Percentiles rank a stretch among this genome's conserved stretches.
phyloP scores from a whole-genome alignment of 2,888 invertebrate genomes.

The Pseudococcus longispinus region DNA sequence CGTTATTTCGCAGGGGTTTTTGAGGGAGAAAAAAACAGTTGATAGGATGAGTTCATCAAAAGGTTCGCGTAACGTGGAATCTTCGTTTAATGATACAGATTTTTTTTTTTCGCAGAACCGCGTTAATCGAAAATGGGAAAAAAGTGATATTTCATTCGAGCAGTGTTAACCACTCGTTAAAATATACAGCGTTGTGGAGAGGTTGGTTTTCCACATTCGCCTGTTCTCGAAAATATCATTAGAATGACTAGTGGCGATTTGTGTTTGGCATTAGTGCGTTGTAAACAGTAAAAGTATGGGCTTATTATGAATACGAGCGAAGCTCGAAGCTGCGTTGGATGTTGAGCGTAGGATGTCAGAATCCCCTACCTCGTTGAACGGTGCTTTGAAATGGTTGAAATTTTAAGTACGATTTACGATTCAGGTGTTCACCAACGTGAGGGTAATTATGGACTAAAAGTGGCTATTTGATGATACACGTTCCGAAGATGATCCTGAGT shows the following conservation, averaged over 20 bases:
- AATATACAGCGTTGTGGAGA: neutral
- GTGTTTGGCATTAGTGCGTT: neutral
- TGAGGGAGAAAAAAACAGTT: neutral
- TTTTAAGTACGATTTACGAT: neutral
- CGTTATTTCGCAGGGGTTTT: neutral
- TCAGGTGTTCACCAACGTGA: too few relatives aligned
- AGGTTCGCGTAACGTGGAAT: neutral
- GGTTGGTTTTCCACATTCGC: neutral
- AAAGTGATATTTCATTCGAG: neutral
- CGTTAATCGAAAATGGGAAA: neutral
- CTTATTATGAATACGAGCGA: neutral
- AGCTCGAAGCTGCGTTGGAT: too few relatives aligned
- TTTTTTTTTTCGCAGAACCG: neutral
- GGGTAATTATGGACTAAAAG: too few relatives aligned
- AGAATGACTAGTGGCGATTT: neutral
- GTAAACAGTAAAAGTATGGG: neutral
- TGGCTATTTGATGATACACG: too few relatives aligned
- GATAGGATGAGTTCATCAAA: neutral
- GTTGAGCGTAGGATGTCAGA: neutral
- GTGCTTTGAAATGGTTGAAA: neutral
- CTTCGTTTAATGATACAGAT: neutral
- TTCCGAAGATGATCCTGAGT: too few relatives aligned
- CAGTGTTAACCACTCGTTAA: neutral
- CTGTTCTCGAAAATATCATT: slow-evolving; percentile 13
- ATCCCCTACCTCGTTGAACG: neutral